Evolutionary conservation across 2,797 vertebrate species (phyloP), one percentile per base, ranked within the genome.

Genomic region (Pogonophryne albipinna): DNA sequence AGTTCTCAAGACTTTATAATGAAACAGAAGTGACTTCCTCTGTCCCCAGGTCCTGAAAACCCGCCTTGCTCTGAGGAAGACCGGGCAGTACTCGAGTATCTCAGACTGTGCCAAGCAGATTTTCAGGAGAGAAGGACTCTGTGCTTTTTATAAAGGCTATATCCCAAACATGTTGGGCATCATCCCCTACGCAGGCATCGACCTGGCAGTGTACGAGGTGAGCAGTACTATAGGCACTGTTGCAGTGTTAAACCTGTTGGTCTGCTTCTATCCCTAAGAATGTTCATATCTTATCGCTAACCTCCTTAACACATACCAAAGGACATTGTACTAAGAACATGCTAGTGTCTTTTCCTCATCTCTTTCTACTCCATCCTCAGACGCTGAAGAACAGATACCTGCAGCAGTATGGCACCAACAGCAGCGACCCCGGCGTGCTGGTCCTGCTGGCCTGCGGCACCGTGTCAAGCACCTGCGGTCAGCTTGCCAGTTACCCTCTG

Each of bases 81-180:
- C 96, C 0, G 97, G 98, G 1, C 98, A 99, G 86, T 99, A 97
- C 89, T 86, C 94, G 0, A 96, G 98, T 0, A 96, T 99, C 94
- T 84, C 96, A 0, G 95, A 98, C 83, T 99, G 98, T 4, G 98
- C 97, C 49, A 96, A 95, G 89, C 96, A 96, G 80, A 97, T 99
- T 57, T 93, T 98, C 73, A 87, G 88, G 19, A 93, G 89, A 46
- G 98, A 98, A 82, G 98, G 98, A 1, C 57, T 97, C 3, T 65
- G 90, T 0, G 97, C 97, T 1, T 99, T 99, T 88, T 99, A 99
- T 90, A 99, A 98, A 92, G 98, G 98, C 82, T 99, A 98, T 6
- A 31, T 99, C 27, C 98, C 98, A 27, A 99, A 99, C 92, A 97
- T 99, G 96, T 55, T 99, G 41, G 98, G 98, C 7, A 99, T 99